Percentiles rank a stretch among this genome's conserved stretches.
These are phyloP conservation scores for Lasioglossum albipes DNA, from an alignment of 1,140 invertebrate species.

Conservation along the genomic window DNA sequence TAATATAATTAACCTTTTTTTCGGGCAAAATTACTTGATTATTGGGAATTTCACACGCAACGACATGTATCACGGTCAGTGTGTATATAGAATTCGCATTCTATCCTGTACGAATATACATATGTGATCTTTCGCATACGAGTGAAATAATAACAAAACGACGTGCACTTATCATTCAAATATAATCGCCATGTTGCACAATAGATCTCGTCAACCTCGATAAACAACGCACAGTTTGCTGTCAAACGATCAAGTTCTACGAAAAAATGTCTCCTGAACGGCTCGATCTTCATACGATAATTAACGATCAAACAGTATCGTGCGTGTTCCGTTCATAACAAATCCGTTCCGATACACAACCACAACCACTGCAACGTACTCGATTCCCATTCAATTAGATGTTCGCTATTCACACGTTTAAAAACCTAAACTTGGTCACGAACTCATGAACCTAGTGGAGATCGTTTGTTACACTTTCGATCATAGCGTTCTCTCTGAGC, in stretches of 20 bases:
- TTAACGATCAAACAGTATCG: background rate
- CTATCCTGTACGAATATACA: background rate
- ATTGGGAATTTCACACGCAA: background rate
- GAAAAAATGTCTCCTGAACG: background rate
- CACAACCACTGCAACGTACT: background rate
- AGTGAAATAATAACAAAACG: slow-evolving; percentile 24
- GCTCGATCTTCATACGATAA: background rate
- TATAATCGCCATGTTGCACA: slow-evolving; percentile 45
- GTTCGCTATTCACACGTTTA: slow-evolving; percentile 22
- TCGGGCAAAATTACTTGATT: background rate
- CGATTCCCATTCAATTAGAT: slow-evolving; percentile 20
- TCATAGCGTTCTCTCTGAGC: background rate
- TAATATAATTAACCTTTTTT: background rate
- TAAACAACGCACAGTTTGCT: slow-evolving; percentile 23
- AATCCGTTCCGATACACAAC: background rate
- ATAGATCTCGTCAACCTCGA: slow-evolving; percentile 15
- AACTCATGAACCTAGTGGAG: slow-evolving; percentile 17
- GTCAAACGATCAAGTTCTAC: background rate
- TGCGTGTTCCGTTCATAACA: background rate
- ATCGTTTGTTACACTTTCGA: background rate
- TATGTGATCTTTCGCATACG: background rate
- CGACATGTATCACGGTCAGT: background rate
- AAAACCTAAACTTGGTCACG: slow-evolving; percentile 29
- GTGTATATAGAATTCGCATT: background rate
- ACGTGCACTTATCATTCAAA: slow-evolving; percentile 32